Percentiles rank a stretch among this genome's conserved stretches.
Evolutionary conservation across 37 sponge, comb jelly and placozoan genomes (phyloP).

Genomic region (Ianthella basta): DNA sequence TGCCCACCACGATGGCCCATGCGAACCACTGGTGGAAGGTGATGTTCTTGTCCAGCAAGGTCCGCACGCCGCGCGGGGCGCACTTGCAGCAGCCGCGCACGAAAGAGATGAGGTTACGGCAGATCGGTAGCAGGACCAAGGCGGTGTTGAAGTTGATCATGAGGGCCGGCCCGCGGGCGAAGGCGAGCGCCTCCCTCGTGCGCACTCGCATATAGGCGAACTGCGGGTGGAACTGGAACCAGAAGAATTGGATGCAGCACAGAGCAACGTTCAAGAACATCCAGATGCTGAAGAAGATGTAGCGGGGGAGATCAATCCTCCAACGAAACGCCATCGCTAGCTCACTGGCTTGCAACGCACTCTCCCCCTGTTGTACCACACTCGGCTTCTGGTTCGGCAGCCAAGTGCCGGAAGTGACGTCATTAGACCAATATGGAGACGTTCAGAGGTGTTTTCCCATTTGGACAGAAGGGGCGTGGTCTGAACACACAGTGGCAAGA

Average conservation of each 20-base stretch:
- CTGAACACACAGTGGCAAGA: no score
- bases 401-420: no score
- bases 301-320: conserved; percentile 24
- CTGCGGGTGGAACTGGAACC: background rate
- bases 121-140: conserved; percentile 21
- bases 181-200: conserved; percentile 3
- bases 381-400: no score
- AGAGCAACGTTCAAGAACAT: conserved; percentile 30
- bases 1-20: conserved; percentile 30
- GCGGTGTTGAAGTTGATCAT: conserved; percentile 33
- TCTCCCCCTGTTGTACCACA: no score
- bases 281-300: conserved; percentile 29
- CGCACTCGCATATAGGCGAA: conserved; percentile 7
- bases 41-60: conserved; percentile 33
- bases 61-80: conserved; percentile 15
- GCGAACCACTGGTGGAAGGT: conserved; percentile 36
- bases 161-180: conserved; percentile 12
- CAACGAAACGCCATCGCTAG: conserved; percentile 20
- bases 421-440: no score
- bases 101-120: conserved; percentile 32
- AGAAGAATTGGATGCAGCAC: background rate
- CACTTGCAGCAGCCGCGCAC: conserved; percentile 25
- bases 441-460: no score
- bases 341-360: no score
- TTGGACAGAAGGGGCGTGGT: no score